Evolutionary conservation across 2,888 invertebrate species (phyloP).

Genomic region (Pandemis cinnamomeana): DNA sequence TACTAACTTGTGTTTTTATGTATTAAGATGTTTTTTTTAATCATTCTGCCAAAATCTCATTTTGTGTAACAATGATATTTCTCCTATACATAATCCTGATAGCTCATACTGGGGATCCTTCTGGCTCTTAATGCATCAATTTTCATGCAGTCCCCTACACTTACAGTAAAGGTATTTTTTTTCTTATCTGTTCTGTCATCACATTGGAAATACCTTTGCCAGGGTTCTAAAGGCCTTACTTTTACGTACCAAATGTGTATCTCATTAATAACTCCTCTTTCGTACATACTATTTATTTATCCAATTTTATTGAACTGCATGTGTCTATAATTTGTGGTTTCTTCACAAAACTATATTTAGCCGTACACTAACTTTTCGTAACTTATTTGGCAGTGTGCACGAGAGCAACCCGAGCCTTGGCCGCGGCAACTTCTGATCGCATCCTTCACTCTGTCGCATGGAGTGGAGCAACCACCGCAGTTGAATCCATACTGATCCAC

Average conservation of each 20-base stretch:
- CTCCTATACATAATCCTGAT: not conserved
- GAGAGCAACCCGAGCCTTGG: slow-evolving; percentile 85
- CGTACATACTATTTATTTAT: not conserved
- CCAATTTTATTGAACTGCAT: not conserved
- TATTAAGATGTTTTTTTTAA: slow-evolving; percentile 43
- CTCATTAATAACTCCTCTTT: not conserved
- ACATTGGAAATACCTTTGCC: not conserved
- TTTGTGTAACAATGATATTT: not conserved
- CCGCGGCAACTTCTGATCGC: slow-evolving; percentile 77
- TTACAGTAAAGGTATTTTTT: not conserved
- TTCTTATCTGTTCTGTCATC: not conserved
- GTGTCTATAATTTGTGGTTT: not conserved
- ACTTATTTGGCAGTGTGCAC: slow-evolving; percentile 82
- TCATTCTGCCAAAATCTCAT: slow-evolving; percentile 3
- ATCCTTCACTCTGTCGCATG: slow-evolving; percentile 31
- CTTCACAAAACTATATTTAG: not conserved
- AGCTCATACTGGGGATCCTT: not conserved
- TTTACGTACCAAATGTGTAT: not conserved
- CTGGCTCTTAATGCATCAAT: not conserved
- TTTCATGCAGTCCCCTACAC: not conserved
- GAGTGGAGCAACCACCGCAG: slow-evolving; percentile 41
- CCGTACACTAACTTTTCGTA: slow-evolving; percentile 16
- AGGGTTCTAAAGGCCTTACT: not conserved
- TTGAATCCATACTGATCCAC: slow-evolving; percentile 57
- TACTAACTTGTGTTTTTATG: slow-evolving; percentile 58